Percentiles rank a stretch among this genome's conserved stretches.
Evolutionary conservation across 2,113 vertebrate species (phyloP).

Genomic region (Nyctibius bracteatus): DNA sequence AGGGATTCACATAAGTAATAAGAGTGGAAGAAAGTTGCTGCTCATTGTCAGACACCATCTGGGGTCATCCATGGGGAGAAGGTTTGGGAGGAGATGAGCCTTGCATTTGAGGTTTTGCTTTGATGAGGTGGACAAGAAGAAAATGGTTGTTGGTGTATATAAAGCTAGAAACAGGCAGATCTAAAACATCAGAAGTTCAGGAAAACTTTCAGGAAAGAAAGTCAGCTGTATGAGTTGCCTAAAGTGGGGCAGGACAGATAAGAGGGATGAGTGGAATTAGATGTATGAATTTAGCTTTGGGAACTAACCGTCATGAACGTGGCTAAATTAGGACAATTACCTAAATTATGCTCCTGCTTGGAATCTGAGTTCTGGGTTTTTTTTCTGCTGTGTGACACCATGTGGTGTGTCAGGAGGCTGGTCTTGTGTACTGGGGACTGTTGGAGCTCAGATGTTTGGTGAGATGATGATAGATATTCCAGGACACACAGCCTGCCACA

Average conservation of each 20-base stretch:
- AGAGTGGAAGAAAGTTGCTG: background rate
- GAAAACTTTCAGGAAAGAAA: background rate
- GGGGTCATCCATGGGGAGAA: background rate
- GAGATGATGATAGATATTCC: background rate
- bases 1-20: background rate
- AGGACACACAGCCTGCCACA: background rate
- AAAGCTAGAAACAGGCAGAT: background rate
- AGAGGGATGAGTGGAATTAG: background rate
- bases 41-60: background rate
- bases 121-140: background rate
- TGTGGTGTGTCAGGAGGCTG: background rate
- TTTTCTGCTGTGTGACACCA: background rate
- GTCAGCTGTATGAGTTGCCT: background rate
- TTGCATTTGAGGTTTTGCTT: background rate
- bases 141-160: background rate
- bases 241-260: background rate
- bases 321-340: background rate
- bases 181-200: background rate
- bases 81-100: background rate
- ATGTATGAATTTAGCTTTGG: background rate
- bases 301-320: background rate
- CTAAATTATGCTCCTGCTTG: rapidly evolving
- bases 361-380: background rate
- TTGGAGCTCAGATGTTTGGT: background rate
- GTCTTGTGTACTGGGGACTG: background rate